Evolutionary conservation across 1,140 invertebrate species (phyloP), one percentile per base, ranked within the genome.

Genomic region (Trigoniulus corallinus): DNA sequence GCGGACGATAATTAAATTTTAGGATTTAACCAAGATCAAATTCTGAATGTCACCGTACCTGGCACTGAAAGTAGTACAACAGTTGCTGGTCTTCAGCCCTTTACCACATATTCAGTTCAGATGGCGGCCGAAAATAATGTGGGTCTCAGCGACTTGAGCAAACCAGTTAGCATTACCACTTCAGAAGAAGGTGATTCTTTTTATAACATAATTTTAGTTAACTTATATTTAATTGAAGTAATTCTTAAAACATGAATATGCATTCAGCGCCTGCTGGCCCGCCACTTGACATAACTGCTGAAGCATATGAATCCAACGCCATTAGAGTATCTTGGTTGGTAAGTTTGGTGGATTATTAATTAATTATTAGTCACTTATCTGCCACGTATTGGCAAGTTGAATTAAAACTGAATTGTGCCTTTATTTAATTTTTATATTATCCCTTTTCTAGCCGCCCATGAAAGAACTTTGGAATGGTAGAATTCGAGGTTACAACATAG

Each of bases 401-500:
- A n/a, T n/a, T n/a, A n/a, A n/a, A n/a, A n/a, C n/a, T n/a, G n/a
- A n/a, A n/a, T n/a, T n/a, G n/a, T n/a, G n/a, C n/a, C 3, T 22
- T 46, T 46, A 24, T 25, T 4, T 18, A 42, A 18, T 42, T n/a
- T 18, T 42, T 42, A 42, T 20, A 41, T 44, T 10, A 20, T n/a
- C 55, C 45, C 13, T 46, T 54, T 47, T 52, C 21, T 21, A 59
- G 68, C 84, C 87, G 56, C 88, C 89, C 50, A 72, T 79, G 57
- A 77, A 81, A 43, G 81, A 88, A 54, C 81, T 87, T 59, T 93
- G 87, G 87, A 93, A 94, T 60, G 88, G 88, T 23, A 85, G 91
- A 69, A 85, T 94, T 58, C 74, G 83, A 56, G 86, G 86, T 53
- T 89, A 88, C 64, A 87, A 87, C 61, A 83, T 91, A 54, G 88